Evolutionary conservation across 2,797 vertebrate genomes (phyloP).

Genomic region (Arnoldichthys spilopterus): DNA sequence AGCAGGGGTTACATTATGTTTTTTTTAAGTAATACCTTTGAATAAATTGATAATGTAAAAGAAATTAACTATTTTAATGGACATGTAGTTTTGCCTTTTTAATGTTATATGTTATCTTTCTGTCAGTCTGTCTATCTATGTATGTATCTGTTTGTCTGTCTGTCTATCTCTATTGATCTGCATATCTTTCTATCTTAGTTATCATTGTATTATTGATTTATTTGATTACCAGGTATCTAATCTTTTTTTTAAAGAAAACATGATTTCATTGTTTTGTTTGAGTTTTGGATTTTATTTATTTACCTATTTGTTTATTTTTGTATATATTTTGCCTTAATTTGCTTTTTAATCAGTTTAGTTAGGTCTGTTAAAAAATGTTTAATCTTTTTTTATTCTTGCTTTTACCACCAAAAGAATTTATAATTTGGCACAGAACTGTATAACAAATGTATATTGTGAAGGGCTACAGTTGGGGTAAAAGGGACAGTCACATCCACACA

Average conservation of each 20-base stretch:
- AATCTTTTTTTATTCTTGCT: not conserved
- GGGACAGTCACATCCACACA: no score
- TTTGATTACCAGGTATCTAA: no score
- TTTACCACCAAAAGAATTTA: not conserved
- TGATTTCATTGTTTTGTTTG: no score
- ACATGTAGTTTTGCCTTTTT: not conserved
- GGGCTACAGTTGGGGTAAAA: not conserved
- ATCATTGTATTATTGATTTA: no score
- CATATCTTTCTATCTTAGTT: not conserved
- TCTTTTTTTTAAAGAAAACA: no score
- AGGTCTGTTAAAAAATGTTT: no score
- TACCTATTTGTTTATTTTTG: no score
- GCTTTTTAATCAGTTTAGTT: no score
- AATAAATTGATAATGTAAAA: not conserved
- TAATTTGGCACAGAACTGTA: not conserved
- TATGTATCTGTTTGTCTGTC: no score
- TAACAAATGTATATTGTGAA: constrained; percentile 2
- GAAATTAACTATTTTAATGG: not conserved
- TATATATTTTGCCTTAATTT: no score
- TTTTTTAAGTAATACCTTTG: not conserved
- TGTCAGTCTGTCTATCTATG: not conserved
- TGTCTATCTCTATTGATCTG: not conserved
- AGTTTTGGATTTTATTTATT: not conserved
- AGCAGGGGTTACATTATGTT: not conserved
- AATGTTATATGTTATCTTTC: not conserved